Base-by-base conservation (phyloP, 1,140 invertebrate species). In the Monomorium pharaonis region DNA sequence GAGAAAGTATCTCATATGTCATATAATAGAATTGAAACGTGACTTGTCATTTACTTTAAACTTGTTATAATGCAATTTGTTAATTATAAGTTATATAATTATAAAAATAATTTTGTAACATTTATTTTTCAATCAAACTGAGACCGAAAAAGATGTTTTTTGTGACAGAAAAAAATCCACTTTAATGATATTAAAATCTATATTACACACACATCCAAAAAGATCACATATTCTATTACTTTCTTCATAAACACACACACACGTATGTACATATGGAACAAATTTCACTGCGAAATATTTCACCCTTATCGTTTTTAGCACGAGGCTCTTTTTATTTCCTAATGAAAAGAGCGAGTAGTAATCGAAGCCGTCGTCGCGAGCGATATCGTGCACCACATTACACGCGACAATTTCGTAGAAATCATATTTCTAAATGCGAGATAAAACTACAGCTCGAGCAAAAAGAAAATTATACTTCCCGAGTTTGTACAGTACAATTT, bases 281-380 rank as follows among this genome's bases (percentile, higher is more conserved):
- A 16, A 80, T 69, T 63, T 77, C 42, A 9, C 77, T 69, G 21
- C 30, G 30, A 42, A 30, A 9, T 30, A 54, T 30, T 80, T 80
- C 12, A 9, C 16, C 69, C 47, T 80, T 80, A 80, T 80, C 77
- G 63, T 49, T 80, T 24, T 21, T 7, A 51, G 60, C 75, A 78
- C 75, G 75, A 69, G 33, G 1, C 30, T 69, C 75, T 42, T 67
- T 78, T 54, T 56, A 12, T 49, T 80, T 56, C 33, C 44, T 80
- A 80, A 69, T 80, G 62, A 80, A 80, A 80, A 80, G 77, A 37
- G 63, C 63, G 69, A 80, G 63, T 80, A 33, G 47, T 51, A 80
- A 80, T 80, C 76, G 30, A 42, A 80, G 47, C 47, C 77, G 47
- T 80, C 47, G 33, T 80, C 76, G 76, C 44, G 30, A 80, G 44